Percentiles rank a stretch among this genome's conserved stretches.
These are phyloP conservation scores for Stegostoma tigrinum DNA, from an alignment of 2,113 vertebrate genomes.

Conservation along the genomic window DNA sequence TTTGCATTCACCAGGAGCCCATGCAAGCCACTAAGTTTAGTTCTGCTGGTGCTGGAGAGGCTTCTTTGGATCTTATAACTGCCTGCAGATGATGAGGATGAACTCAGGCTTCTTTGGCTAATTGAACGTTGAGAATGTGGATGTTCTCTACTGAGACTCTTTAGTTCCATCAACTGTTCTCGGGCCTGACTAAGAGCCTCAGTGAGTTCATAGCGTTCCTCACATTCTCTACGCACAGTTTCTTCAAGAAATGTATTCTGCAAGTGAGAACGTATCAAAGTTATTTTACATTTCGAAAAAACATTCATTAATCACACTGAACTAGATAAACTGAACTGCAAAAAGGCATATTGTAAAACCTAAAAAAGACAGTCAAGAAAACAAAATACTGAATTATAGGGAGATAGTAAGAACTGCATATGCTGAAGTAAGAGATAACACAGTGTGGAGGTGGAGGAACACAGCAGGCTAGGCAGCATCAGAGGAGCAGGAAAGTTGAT, in stretches of 20 bases:
- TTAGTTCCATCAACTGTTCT: constrained; percentile 64
- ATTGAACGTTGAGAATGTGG: constrained; percentile 41
- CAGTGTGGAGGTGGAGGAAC: too few relatives aligned
- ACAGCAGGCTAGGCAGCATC: too few relatives aligned
- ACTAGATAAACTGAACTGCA: not conserved
- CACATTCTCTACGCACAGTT: constrained; percentile 77
- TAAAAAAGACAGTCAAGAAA: not conserved
- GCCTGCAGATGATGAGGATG: constrained; percentile 37
- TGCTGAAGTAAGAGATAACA: too few relatives aligned
- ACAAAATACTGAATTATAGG: not conserved
- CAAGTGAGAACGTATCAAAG: constrained; percentile 25
- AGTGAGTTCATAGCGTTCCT: constrained; percentile 79
- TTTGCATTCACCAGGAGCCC: not conserved
- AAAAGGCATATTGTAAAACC: not conserved
- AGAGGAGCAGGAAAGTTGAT: too few relatives aligned
- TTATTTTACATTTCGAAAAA: not conserved
- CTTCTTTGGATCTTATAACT: constrained; percentile 39
- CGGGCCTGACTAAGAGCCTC: constrained; percentile 66
- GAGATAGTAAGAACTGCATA: too few relatives aligned
- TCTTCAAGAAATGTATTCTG: constrained; percentile 77
- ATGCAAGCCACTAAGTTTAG: constrained; percentile 38
- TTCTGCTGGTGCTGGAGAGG: constrained; percentile 40
- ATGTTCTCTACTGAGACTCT: constrained; percentile 45
- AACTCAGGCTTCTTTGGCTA: constrained; percentile 44
- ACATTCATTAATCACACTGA: not conserved